These are phyloP conservation scores for Andrena flavipes DNA, from an alignment of 2,888 invertebrate species.

Conservation along the genomic window DNA sequence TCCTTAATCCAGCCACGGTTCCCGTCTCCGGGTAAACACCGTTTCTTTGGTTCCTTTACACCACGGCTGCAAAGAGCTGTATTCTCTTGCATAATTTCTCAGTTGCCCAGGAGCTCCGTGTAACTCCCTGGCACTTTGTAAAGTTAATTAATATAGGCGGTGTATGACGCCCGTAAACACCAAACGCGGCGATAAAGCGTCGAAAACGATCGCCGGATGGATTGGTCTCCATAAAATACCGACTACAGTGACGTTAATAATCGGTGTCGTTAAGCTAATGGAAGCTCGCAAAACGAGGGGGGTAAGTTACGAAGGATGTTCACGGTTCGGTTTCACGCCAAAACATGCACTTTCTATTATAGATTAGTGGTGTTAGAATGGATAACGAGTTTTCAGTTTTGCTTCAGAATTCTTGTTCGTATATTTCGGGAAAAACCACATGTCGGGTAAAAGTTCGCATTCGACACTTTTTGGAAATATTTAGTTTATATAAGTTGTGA, in stretches of 20 bases:
- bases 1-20: conserved; percentile 22
- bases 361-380: too few relatives aligned
- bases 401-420: too few relatives aligned
- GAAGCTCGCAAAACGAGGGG: neutral
- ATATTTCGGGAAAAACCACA: too few relatives aligned
- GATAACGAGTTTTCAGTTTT: too few relatives aligned
- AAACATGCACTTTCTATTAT: neutral
- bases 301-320: neutral
- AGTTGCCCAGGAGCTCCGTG: conserved; percentile 1
- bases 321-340: neutral
- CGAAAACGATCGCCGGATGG: conserved; percentile 19
- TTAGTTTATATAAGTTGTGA: too few relatives aligned
- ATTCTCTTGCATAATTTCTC: conserved; percentile 20
- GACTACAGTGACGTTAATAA: neutral
- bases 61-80: neutral
- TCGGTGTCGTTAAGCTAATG: neutral
- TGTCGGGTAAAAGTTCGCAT: too few relatives aligned
- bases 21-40: conserved; percentile 44
- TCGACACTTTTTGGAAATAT: too few relatives aligned
- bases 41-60: conserved; percentile 36
- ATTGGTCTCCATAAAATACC: conserved; percentile 11
- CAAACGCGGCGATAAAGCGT: conserved; percentile 29
- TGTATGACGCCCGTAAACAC: conserved; percentile 20
- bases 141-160: conserved; percentile 57
- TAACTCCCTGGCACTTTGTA: conserved; percentile 23